Base-by-base conservation (phyloP, 2,888 invertebrate species). In the Aleiodes testaceus region DNA sequence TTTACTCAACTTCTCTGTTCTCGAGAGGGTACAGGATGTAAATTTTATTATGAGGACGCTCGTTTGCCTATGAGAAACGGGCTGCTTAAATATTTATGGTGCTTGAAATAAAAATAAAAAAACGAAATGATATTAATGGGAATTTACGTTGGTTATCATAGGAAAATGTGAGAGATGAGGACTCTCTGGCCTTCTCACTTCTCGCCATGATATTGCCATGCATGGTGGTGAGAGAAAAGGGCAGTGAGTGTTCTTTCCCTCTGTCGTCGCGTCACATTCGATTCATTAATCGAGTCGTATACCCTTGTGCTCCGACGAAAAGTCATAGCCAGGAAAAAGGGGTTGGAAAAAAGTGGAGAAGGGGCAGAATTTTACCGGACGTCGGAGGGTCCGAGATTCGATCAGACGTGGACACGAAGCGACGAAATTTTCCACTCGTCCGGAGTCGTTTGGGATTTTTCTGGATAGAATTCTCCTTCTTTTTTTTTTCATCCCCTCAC, bases 81-180 rank as follows among this genome's bases (percentile, higher is more conserved):
- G 68, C 70, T 76, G 74, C 79, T 81, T 80, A 81, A 82, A 82
- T 84, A 84, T 84, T 83, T 82, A 83, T 81, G 80, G 79, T 75
- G 77, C 75, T 81, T 77, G 77, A 81, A 63, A 44, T 63, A 53
- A 49, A 70, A 69, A 70, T 26, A 47, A 72, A 67, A 73, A 69
- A 63, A 26, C 4, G 65, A 16, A 47, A 79, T 79, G 82, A 81
- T 81, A 83, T 82, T 83, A 83, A 84, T 82, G 81, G 82, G 78
- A 78, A 82, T 81, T 79, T 78, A 79, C 79, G 80, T 73, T 73
- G 77, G 73, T 69, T 36, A 72, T 69, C 42, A 52, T 69, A 69
- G 68, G 59, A 63, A 45, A 63, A 20, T 63, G 63, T 20, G 45
- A 20, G 63, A 45, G 63, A 63, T 45, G 63, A 36, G 36, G 36